Base-by-base conservation (phyloP, 2,888 invertebrate species). In the Morpho deidamia region DNA sequence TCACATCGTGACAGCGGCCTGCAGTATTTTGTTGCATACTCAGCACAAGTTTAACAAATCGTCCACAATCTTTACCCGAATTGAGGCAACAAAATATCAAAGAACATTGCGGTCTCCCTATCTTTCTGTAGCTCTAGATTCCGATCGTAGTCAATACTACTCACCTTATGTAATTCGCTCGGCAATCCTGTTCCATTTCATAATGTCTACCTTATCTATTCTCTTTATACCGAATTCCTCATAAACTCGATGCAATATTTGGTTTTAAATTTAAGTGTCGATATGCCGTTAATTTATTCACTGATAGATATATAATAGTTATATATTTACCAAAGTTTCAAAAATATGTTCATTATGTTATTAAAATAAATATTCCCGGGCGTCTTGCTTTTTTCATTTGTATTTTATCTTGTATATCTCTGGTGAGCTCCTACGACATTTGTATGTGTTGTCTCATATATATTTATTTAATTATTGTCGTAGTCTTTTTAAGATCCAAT, bases 1-100 rank as follows among this genome's bases (percentile, higher is more conserved):
- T 77, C 73, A 71, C 74, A 71, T 77, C 71, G 66, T 67, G 67
- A 66, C 63, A 62, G 53, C 50, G 55, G 45, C 51, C 51, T 55
- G 56, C 57, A 53, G 51, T 51, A 47, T 44, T 46, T 53, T 52
- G 51, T 44, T 46, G 46, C 56, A 50, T 50, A 45, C 58, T 59
- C 56, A 47, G 56, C 53, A 45, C 46, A 37, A 35, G 35, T 43
- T 43, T 41, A 51, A 59, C 51, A 49, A 53, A 59, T 61, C 61
- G 53, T 51, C 51, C 45, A 38, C 51, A 61, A 59, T 61, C 51
- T 56, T 49, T 32, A 8, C 41, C 32, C 32, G 40, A 58, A 56
- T 53, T 53, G 40, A 37, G 23, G 49, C 40, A 42, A 37, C 42
- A 41, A 56, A 56, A 60, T 56, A 56, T 47, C 56, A 56, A 51